Evolutionary conservation across 2,888 invertebrate species (phyloP).

Genomic region (Patella ulyssiponensis): DNA sequence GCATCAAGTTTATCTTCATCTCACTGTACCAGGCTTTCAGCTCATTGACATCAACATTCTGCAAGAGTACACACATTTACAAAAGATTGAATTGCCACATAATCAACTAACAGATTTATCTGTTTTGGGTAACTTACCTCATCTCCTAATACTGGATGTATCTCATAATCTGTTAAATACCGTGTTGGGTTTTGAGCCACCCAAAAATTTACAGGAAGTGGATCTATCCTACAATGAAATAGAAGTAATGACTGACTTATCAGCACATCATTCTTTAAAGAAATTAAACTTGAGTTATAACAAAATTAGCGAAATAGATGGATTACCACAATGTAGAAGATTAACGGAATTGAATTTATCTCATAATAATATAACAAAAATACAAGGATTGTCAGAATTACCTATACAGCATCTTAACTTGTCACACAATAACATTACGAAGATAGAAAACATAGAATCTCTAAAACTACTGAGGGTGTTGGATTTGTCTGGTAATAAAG

Average conservation of each 20-base stretch:
- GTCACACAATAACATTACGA: conserved; percentile 66
- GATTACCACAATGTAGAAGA: conserved; percentile 63
- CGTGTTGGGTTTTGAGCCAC: conserved; percentile 67
- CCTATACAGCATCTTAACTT: conserved; percentile 67
- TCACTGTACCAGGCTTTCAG: conserved; percentile 66
- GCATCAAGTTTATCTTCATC: conserved; percentile 67
- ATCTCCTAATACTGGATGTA: conserved; percentile 67
- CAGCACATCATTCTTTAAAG: conserved; percentile 63
- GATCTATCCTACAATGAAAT: conserved; percentile 69
- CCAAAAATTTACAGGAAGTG: conserved; percentile 65
- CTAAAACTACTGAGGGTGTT: conserved; percentile 62
- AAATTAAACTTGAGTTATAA: conserved; percentile 68
- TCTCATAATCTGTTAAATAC: conserved; percentile 68
- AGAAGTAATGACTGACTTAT: conserved; percentile 64
- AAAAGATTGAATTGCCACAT: conserved; percentile 69
- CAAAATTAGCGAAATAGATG: conserved; percentile 59
- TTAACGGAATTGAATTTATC: conserved; percentile 65
- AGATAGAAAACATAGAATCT: conserved; percentile 66
- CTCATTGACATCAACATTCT: conserved; percentile 64
- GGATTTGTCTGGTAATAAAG: conserved; percentile 67
- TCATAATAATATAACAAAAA: conserved; percentile 67
- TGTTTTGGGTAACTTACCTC: conserved; percentile 61
- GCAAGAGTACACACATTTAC: conserved; percentile 63
- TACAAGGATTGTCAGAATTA: conserved; percentile 66
- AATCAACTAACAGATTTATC: conserved; percentile 69